phyloP scores from a whole-genome alignment of 2,888 invertebrate species.

The Mantis religiosa region DNA sequence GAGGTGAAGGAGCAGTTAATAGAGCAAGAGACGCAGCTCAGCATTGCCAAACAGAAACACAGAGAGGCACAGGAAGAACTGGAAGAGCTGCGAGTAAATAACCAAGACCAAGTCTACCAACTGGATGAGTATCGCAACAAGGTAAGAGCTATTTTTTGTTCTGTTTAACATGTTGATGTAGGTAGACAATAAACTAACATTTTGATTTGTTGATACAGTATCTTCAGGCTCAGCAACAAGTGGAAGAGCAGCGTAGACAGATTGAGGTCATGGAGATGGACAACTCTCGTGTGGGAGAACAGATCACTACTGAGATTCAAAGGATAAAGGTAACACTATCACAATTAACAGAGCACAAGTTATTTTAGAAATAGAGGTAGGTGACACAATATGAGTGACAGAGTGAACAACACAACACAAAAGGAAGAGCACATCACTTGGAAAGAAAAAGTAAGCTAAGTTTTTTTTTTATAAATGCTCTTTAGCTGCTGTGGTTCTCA shows the following conservation, averaged over 20 bases:
- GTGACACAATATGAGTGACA: too few species aligned
- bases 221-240: conserved; percentile 62
- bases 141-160: conserved; percentile 32
- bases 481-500: too few species aligned
- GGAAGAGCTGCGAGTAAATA: conserved; percentile 43
- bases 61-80: conserved; percentile 57
- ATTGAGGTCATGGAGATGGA: conserved; percentile 70
- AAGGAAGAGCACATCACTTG: too few species aligned
- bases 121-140: conserved; percentile 67
- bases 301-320: conserved; percentile 66
- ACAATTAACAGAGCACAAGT: too few species aligned
- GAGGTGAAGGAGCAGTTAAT: conserved; percentile 60
- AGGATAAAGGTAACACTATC: conserved; percentile 51
- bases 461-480: too few species aligned
- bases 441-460: too few species aligned
- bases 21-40: conserved; percentile 55
- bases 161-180: background rate
- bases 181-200: background rate
- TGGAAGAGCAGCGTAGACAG: conserved; percentile 66
- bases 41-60: conserved; percentile 52
- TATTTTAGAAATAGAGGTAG: too few species aligned
- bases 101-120: conserved; percentile 63
- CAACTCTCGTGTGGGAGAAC: conserved; percentile 64
- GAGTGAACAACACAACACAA: too few species aligned
- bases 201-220: conserved; percentile 42